Percentiles rank a stretch among this genome's conserved stretches.
Evolutionary conservation across 2,113 vertebrate genomes (phyloP).

Genomic region (Corythaixoides concolor): DNA sequence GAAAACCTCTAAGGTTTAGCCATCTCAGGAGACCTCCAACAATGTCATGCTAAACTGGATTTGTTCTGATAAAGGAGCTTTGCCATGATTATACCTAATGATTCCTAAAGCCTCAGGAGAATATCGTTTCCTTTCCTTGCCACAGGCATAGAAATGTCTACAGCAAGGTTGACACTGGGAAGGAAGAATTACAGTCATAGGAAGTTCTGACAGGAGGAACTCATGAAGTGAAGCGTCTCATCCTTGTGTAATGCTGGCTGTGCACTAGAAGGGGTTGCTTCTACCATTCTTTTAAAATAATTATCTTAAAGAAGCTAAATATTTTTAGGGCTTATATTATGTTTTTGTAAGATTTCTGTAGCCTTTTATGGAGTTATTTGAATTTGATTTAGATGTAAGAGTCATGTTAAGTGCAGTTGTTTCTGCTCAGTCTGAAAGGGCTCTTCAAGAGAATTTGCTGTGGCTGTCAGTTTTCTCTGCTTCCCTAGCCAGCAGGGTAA

Average conservation of each 20-base stretch:
- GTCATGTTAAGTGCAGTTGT: neutral
- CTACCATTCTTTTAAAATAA: neutral
- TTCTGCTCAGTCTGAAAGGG: neutral
- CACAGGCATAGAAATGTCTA: conserved; percentile 9
- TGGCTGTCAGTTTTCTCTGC: neutral
- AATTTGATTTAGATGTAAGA: conserved; percentile 5
- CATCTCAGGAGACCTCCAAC: conserved; percentile 22
- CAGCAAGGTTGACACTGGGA: neutral
- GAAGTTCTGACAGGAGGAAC: conserved; percentile 17
- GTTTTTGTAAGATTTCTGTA: neutral
- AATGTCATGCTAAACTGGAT: conserved; percentile 30
- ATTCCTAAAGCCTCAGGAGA: conserved; percentile 23
- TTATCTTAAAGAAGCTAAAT: neutral
- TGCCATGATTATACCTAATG: conserved; percentile 40
- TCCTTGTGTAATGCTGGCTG: neutral
- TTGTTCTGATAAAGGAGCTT: conserved; percentile 34
- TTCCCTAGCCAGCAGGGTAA: neutral
- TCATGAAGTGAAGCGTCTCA: neutral
- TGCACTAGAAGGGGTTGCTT: neutral
- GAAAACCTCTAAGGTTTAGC: conserved; percentile 15
- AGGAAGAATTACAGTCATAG: neutral
- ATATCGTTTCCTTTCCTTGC: conserved; percentile 18
- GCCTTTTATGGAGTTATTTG: neutral
- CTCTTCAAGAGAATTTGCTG: neutral
- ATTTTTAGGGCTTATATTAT: neutral